Evolutionary conservation across 2,888 invertebrate species (phyloP).

Genomic region (Chaitophorus viminalis): DNA sequence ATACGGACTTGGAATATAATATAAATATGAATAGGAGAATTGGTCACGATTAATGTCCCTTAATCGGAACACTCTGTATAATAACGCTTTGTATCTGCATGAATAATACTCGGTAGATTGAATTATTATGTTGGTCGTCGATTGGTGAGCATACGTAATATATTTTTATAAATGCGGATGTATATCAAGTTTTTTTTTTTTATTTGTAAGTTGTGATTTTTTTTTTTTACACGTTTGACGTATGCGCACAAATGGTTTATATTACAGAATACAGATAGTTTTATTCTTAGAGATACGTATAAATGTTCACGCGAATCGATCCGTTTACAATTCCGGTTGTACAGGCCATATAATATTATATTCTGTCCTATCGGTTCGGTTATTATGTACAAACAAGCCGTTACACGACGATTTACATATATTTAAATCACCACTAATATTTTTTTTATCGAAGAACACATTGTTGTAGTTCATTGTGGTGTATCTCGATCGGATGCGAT

Average conservation of each 20-base stretch:
- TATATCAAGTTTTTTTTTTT: too few relatives aligned
- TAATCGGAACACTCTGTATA: neutral
- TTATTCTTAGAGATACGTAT: neutral
- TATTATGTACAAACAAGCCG: constrained; percentile 29
- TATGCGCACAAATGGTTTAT: neutral
- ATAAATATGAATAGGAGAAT: too few relatives aligned
- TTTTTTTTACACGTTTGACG: neutral
- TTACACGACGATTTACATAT: constrained; percentile 39
- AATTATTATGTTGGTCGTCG: neutral
- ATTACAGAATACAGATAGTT: neutral
- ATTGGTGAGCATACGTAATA: neutral
- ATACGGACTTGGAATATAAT: too few relatives aligned
- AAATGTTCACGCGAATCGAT: neutral
- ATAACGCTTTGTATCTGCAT: neutral
- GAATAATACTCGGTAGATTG: neutral
- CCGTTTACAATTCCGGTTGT: neutral
- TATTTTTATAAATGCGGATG: neutral
- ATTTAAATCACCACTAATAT: constrained; percentile 16
- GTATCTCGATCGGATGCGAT: constrained; percentile 26
- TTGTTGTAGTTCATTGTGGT: constrained; percentile 22
- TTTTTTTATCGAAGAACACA: constrained; percentile 27
- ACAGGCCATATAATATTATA: too few relatives aligned
- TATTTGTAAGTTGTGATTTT: neutral
- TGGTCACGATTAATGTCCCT: too few relatives aligned
- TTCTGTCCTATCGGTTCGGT: neutral